phyloP scores from a whole-genome alignment of 2,797 vertebrate species.

The Semaprochilodus insignis region DNA sequence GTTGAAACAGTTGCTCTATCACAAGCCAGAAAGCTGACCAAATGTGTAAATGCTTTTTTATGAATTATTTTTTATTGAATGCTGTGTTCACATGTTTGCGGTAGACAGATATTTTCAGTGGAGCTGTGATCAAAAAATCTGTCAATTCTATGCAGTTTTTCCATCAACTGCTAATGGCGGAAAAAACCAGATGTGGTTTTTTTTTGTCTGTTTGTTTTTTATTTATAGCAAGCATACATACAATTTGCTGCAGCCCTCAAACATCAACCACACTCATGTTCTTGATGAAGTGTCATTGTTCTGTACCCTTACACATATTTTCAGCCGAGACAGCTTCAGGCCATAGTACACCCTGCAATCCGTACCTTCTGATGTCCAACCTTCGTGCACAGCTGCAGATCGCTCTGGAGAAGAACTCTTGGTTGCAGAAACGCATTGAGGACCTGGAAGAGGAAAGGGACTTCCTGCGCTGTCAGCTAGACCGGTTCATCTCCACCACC shows the following conservation, averaged over 20 bases:
- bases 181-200: no score
- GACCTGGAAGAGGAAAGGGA: constrained; percentile 91
- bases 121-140: no score
- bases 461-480: constrained; percentile 88
- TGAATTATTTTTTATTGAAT: no score
- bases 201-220: no score
- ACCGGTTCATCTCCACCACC: constrained; percentile 86
- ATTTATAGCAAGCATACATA: neutral
- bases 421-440: constrained; percentile 89
- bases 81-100: no score
- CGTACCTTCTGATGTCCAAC: constrained; percentile 82
- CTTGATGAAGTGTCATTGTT: neutral
- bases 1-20: no score
- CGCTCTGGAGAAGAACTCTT: constrained; percentile 87
- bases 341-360: constrained; percentile 71
- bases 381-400: constrained; percentile 86
- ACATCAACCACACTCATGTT: neutral
- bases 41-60: no score
- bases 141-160: no score
- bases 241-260: neutral
- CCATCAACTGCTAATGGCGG: no score
- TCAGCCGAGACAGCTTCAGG: constrained; percentile 67
- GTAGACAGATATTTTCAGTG: no score
- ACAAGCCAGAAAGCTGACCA: no score
- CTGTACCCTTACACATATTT: neutral